Evolutionary conservation across 2,888 invertebrate genomes (phyloP), one percentile per base, ranked within the genome.

Genomic region (Scaptomyza tumidula): DNA sequence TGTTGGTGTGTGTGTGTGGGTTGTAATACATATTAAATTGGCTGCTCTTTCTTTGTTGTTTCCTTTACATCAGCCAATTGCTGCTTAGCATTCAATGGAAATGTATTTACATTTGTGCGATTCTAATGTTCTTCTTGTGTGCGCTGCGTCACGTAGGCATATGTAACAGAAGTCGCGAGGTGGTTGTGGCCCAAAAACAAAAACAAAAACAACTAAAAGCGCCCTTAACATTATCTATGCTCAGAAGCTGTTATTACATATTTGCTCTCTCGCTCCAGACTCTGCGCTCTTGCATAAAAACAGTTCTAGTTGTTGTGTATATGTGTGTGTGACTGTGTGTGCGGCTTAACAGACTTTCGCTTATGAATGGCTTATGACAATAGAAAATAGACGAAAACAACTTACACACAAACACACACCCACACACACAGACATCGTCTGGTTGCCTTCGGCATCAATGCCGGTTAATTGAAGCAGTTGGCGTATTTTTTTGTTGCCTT

Each of bases 401-500:
- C 50, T 55, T 37, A 78, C 49, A 69, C 50, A 52, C 44, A 76
- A 63, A 44, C 44, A 41, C 5, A 24, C 29, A 35, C n/a, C n/a
- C 5, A 31, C 33, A 41, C 7, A 33, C 19, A 39, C n/a, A 52
- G 46, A 53, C 61, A 52, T 19, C 54, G 71, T 66, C 56, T 68
- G 61, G 54, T 50, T 79, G 80, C 84, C 84, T 84, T 82, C 84
- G 62, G 74, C 80, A 83, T 80, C 86, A 86, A 86, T 86, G 86
- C 66, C 84, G 83, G 71, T 72, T 67, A 64, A 75, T 85, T 80
- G 83, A 59, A 65, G 80, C 73, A 74, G 76, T 66, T 45, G 65
- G 71, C 52, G 55, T 72, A 78, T 63, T 64, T 50, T 60, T 56
- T 63, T n/a, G n/a, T 52, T 33, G 59, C 66, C 58, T 31, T 35